A percentile compares a stretch with the other conserved stretches of the same genome.
Conservation (phyloP, 2,888 invertebrate genomes). For the Synergus gifuensis region DNA sequence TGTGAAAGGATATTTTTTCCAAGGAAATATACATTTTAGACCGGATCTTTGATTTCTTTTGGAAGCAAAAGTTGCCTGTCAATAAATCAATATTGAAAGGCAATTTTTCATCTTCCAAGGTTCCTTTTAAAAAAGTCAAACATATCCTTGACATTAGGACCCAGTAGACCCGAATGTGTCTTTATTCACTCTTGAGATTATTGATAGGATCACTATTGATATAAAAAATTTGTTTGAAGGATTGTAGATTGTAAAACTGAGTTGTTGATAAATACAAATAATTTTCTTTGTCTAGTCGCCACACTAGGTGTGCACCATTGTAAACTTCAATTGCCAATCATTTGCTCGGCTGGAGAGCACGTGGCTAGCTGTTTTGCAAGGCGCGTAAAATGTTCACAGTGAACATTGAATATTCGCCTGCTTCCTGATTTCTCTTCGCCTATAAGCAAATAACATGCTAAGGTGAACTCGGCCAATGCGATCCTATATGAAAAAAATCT, state of each 20-base stretch:
- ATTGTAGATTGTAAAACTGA: neutral
- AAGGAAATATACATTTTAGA: neutral
- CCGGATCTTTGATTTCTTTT: neutral
- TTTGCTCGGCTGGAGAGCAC: conserved; percentile 38
- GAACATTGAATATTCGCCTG: conserved; percentile 37
- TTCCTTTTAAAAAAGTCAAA: neutral
- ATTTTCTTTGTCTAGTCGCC: conserved; percentile 29
- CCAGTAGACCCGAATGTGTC: neutral
- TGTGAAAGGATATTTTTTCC: conserved; percentile 3
- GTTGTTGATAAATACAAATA: conserved; percentile 8
- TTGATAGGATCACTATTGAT: neutral
- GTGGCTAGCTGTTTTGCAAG: conserved; percentile 31
- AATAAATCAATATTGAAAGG: neutral
- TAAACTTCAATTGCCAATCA: conserved; percentile 38
- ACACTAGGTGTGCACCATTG: conserved; percentile 30
- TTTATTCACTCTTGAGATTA: neutral
- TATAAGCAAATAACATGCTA: conserved; percentile 13
- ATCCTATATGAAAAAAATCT: neutral
- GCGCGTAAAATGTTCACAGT: conserved; percentile 32
- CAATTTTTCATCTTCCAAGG: neutral
- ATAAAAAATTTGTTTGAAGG: neutral
- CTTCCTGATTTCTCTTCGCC: conserved; percentile 40
- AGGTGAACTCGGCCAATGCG: neutral
- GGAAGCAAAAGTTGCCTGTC: neutral
- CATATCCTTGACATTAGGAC: neutral